These are phyloP conservation scores for Collichthys lucidus DNA, from an alignment of 2,113 vertebrate genomes.

Conservation along the genomic window DNA sequence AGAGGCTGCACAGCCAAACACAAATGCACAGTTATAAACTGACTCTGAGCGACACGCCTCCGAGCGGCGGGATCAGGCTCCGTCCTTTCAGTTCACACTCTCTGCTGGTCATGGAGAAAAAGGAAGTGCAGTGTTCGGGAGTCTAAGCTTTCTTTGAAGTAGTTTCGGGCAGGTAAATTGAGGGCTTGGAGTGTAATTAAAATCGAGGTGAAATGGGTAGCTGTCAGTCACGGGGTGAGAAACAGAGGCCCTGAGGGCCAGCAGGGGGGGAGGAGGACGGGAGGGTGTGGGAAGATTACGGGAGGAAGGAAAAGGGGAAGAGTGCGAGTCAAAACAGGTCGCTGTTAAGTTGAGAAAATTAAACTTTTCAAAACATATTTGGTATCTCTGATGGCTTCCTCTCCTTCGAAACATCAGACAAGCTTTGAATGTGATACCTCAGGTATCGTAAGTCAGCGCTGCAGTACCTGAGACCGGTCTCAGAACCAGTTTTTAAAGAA, in stretches of 20 bases:
- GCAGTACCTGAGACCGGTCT: no score
- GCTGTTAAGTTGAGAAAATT: constrained; percentile 9
- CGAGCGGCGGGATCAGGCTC: constrained; percentile 50
- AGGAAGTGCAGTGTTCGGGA: constrained; percentile 43
- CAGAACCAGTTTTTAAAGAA: no score
- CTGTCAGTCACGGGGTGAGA: constrained; percentile 62
- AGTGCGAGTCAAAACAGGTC: constrained; percentile 34
- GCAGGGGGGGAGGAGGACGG: constrained; percentile 9
- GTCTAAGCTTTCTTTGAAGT: constrained; percentile 66
- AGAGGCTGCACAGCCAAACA: constrained; percentile 41
- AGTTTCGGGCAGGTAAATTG: constrained; percentile 66
- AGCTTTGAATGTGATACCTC: not conserved
- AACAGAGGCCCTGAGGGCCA: not conserved
- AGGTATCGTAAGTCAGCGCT: no score
- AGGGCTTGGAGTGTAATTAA: constrained; percentile 70
- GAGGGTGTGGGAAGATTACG: not conserved
- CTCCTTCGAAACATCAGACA: not conserved
- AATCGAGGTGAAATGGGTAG: constrained; percentile 68
- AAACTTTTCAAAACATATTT: not conserved
- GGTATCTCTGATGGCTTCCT: not conserved
- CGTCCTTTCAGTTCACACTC: constrained; percentile 48
- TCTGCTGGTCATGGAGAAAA: constrained; percentile 44
- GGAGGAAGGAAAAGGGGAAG: constrained; percentile 19
- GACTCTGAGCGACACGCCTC: constrained; percentile 54
- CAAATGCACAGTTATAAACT: constrained; percentile 33